Base-by-base conservation (phyloP, 1,140 invertebrate species). In the Drosophila novamexicana region DNA sequence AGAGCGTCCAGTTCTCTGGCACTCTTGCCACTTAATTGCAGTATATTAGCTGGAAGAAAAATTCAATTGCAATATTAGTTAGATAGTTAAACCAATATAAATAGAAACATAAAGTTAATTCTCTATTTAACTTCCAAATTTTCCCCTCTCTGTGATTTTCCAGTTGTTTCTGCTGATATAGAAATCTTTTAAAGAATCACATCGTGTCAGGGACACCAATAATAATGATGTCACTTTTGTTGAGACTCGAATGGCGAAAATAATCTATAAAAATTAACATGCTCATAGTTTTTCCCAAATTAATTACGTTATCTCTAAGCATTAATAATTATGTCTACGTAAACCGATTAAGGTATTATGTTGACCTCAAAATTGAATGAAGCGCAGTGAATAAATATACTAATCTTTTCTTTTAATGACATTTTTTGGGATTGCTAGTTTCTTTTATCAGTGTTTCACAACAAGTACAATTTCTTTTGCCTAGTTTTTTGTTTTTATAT, bases 1-100 rank as follows among this genome's bases (percentile, higher is more conserved):
- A 92, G 34, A 0, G 65, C 69, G 50, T 92, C 83, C 57, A 92
- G 32, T 22, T 92, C 83, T 3, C 52, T 42, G 0, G 65, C 36
- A 7, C 58, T 85, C 36, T 79, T 92, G 6, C 91, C 89, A 36
- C 66, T 81, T 1, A 92, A 44, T 32, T 78, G 65, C 12, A 82
- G 57, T 9, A 92, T 85, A 7, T 77, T 79, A 8, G 71, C 91
- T 92, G 10, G 0, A 64, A 50, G 18, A 44, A 47, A 49, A 9
- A 47, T 4, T 50, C 10, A 34, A 54, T n/a, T 57, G 0, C 39
- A 32, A 39, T 7, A 57, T 37, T 10, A 36, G 32, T 10, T 5
- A 14, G 4, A 29, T 3, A 3, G 22, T 3, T 3, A 29, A 29
- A 5, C 22, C 5, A 29, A 5, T 22, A 36, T 36, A 4, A 14